A percentile compares a stretch with the other conserved stretches of the same genome.
Conservation (phyloP, 2,888 invertebrate genomes). For the Zelleria hepariella region DNA sequence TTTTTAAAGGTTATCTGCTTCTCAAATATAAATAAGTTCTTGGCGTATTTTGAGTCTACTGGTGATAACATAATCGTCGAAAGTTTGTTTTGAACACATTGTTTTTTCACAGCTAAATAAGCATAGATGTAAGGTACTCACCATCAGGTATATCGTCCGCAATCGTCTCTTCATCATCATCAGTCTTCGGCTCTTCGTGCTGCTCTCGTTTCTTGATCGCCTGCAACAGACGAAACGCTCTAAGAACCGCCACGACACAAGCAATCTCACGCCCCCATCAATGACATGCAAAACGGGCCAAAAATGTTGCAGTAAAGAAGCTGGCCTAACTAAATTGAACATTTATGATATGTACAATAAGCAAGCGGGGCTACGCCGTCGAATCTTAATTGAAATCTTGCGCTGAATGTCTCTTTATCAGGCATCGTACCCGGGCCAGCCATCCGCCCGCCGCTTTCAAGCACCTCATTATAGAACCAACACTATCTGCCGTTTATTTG, state of each 20-base stretch:
- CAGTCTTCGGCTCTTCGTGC: conserved; percentile 48
- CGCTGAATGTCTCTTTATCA: conserved; percentile 49
- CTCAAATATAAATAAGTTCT: too few relatives aligned
- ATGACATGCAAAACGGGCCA: conserved; percentile 18
- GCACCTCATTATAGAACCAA: conserved; percentile 64
- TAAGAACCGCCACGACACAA: conserved; percentile 16
- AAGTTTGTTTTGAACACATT: too few relatives aligned
- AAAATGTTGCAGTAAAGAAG: conserved; percentile 15
- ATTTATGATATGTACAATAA: conserved; percentile 40
- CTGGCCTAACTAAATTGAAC: conserved; percentile 31
- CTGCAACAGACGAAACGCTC: conserved; percentile 38
- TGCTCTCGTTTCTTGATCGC: conserved; percentile 64
- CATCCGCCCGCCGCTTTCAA: conserved; percentile 67
- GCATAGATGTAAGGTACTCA: conserved; percentile 27
- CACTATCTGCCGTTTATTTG: conserved; percentile 36
- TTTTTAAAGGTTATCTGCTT: too few relatives aligned
- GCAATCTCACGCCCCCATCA: neutral
- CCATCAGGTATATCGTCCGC: conserved; percentile 53
- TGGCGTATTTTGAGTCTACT: too few relatives aligned
- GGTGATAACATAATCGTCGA: too few relatives aligned
- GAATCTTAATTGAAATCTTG: conserved; percentile 65
- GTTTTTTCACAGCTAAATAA: too few relatives aligned
- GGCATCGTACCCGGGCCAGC: conserved; percentile 66
- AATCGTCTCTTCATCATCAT: conserved; percentile 48
- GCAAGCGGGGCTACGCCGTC: conserved; percentile 24